A percentile compares a stretch with the other conserved stretches of the same genome.
Evolutionary conservation across 2,113 vertebrate species (phyloP).

Genomic region (Chitala chitala): DNA sequence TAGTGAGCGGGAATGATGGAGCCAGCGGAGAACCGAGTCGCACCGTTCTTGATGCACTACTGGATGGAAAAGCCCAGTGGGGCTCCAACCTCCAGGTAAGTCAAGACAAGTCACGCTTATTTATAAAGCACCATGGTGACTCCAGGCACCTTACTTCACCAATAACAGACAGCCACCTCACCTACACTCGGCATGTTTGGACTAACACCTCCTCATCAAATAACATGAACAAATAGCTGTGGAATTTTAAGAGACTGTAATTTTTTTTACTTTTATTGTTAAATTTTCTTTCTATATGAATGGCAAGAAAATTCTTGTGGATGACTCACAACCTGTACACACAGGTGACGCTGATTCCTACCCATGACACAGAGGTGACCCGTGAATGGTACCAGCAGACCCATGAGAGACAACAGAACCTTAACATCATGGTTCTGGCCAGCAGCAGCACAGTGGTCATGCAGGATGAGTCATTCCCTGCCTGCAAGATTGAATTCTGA

Average conservation of each 20-base stretch:
- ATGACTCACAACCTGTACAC: background rate
- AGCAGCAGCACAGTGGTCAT: conserved; percentile 99
- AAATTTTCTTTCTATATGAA: background rate
- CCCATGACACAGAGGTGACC: conserved; percentile 93
- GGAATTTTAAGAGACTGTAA: background rate
- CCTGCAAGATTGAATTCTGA: conserved; percentile 99
- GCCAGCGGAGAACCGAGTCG: conserved; percentile 88
- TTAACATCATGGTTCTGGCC: conserved; percentile 95
- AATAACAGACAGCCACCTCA: no score
- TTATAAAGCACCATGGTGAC: no score
- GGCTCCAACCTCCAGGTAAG: conserved; percentile 90
- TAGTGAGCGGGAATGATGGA: conserved; percentile 91
- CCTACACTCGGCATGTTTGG: no score
- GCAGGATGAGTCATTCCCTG: conserved; percentile 98
- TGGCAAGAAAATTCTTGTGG: background rate
- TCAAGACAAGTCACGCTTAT: no score
- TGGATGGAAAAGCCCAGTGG: conserved; percentile 96
- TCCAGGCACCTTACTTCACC: no score
- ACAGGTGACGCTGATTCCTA: conserved; percentile 95
- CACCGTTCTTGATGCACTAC: conserved; percentile 81
- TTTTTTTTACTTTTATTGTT: background rate
- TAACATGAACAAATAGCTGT: background rate
- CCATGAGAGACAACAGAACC: conserved; percentile 90
- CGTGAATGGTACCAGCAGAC: conserved; percentile 98
- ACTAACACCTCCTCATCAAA: no score